Percentiles rank a stretch among this genome's conserved stretches.
phyloP scores from a whole-genome alignment of 2,797 vertebrate genomes.

The Alexandromys oeconomus region DNA sequence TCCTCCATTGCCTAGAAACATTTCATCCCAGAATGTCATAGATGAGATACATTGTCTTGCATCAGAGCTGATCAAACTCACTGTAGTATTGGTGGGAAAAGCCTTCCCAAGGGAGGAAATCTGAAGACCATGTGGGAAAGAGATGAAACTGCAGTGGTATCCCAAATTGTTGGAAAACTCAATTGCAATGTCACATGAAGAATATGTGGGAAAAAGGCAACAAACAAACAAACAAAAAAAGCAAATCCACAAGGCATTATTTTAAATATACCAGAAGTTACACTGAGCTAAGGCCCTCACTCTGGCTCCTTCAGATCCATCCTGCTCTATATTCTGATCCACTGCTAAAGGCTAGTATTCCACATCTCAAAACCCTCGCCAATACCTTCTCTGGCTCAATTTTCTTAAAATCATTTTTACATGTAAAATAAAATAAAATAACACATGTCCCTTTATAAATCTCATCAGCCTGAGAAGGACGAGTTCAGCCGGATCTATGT shows the following conservation, averaged over 20 bases:
- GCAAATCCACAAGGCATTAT: background rate
- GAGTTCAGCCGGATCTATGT: background rate
- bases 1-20: background rate
- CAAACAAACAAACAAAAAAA: background rate
- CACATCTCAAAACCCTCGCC: background rate
- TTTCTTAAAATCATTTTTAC: background rate
- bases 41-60: background rate
- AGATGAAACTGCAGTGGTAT: background rate
- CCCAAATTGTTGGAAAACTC: background rate
- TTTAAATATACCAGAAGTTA: background rate
- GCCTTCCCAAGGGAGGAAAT: background rate
- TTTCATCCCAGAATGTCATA: background rate
- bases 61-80: background rate
- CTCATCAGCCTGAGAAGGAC: background rate
- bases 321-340: background rate
- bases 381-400: background rate
- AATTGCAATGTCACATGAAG: background rate
- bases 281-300: background rate
- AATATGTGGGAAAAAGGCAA: background rate
- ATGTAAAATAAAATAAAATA: background rate
- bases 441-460: background rate
- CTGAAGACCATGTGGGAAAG: too few relatives aligned
- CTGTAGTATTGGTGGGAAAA: background rate
- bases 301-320: too few relatives aligned
- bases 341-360: background rate